Base-by-base conservation (phyloP, 2,888 invertebrate species). In the Drosophila siamana region DNA sequence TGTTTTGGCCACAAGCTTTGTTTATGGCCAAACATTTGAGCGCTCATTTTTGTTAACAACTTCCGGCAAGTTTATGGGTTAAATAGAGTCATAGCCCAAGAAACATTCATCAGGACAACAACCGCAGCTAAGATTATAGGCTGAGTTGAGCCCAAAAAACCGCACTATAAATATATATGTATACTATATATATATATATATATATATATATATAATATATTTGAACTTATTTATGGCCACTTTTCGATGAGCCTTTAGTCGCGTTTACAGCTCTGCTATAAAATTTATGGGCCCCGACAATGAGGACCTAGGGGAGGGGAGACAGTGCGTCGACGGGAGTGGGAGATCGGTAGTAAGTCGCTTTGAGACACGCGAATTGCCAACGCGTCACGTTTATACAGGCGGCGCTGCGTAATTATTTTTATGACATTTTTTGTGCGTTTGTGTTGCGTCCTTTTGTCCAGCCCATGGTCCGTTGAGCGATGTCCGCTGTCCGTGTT, bases 151-250 rank as follows among this genome's bases (percentile, higher is more conserved):
- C 33, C 41, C 30, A 47, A 43, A 55, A 66, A 74, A 70, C 83
- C 83, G 62, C 83, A 88, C 83, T 87, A 87, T 89, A 78, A 78
- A 89, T 74, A 72, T 77, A 54, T 46, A 52, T 60, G 6, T 78
- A 69, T 68, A 72, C 74, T 41, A 16, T 13, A 19, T 41, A 30
- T n/a, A 38, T 74, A 73, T 79, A 76, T 78, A n/a, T n/a, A 28
- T 19, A 50, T 19, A 47, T 47, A 30, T 40, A 16, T 41, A 16
- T 13, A 19, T 41, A 30, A 38, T 74, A 73, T 79, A 76, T 78
- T 80, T 81, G 60, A 88, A 88, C 86, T 83, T 84, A 88, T 88
- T 85, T 85, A 85, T 88, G 88, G 69, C 67, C 87, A 70, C 78
- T 85, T 86, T 84, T 85, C 88, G 84, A 85, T 88, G 85, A 74